phyloP scores from a whole-genome alignment of 2,113 vertebrate species.

The Micronycteris hirsuta region DNA sequence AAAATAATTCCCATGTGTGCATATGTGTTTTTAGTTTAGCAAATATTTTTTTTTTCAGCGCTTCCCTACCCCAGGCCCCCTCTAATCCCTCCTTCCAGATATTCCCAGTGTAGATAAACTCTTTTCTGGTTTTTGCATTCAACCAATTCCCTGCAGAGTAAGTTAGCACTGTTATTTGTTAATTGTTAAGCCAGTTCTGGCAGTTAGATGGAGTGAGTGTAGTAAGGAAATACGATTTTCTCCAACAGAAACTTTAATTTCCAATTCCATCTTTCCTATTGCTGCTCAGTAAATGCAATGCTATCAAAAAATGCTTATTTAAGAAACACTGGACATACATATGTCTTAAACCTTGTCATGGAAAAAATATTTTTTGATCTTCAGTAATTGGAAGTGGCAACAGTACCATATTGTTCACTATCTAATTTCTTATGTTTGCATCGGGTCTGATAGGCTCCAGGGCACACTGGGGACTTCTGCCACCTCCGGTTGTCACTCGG shows the following conservation, averaged over 20 bases:
- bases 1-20: slow-evolving; percentile 72
- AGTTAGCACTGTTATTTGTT: slow-evolving; percentile 32
- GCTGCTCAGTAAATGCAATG: not conserved
- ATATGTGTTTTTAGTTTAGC: slow-evolving; percentile 60
- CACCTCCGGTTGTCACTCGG: not conserved
- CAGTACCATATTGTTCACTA: not conserved
- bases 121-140: slow-evolving; percentile 56
- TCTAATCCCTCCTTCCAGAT: slow-evolving; percentile 41
- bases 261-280: not conserved
- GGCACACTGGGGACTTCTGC: not conserved
- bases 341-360: not conserved
- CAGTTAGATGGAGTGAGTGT: not conserved
- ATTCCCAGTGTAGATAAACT: slow-evolving; percentile 46
- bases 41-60: slow-evolving; percentile 25
- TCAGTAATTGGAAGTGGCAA: not conserved
- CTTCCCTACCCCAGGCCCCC: not conserved
- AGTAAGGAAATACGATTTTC: not conserved
- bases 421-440: not conserved
- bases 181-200: slow-evolving; percentile 38
- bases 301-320: slow-evolving; percentile 23
- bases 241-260: slow-evolving; percentile 17
- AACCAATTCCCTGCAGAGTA: slow-evolving; percentile 5
- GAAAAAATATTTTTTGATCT: not conserved
- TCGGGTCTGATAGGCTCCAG: not conserved
- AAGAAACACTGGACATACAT: not conserved